phyloP scores from a whole-genome alignment of 2,888 invertebrate genomes.

The Xestia ashworthii region DNA sequence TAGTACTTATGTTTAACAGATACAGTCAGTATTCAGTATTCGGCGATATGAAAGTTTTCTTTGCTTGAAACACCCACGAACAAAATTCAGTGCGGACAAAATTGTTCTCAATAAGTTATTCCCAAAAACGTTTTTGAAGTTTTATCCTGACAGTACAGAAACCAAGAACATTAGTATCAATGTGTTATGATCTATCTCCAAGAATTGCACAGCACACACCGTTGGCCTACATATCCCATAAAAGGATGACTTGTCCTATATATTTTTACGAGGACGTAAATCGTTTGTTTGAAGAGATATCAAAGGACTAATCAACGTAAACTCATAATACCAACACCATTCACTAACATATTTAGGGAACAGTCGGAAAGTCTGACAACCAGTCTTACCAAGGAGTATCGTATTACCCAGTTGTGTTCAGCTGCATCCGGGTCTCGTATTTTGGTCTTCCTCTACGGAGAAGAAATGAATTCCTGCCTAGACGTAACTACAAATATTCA shows the following conservation, averaged over 20 bases:
- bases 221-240: conserved; percentile 12
- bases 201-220: background rate
- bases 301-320: conserved; percentile 9
- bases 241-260: conserved; percentile 5
- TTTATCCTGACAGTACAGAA: background rate
- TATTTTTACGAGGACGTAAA: conserved; percentile 39
- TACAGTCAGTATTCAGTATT: too few species aligned
- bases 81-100: background rate
- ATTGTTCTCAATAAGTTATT: background rate
- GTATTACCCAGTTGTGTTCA: background rate
- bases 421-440: background rate
- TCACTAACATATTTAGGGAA: background rate
- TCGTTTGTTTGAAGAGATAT: conserved; percentile 35
- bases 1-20: too few species aligned
- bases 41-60: too few species aligned
- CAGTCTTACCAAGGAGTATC: background rate
- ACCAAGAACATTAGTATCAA: background rate
- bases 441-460: too few species aligned
- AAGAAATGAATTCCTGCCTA: too few species aligned
- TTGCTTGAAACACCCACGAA: background rate
- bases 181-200: background rate
- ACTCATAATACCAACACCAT: background rate
- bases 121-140: background rate
- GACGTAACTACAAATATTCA: background rate
- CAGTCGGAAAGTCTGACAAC: too few species aligned